phyloP scores from a whole-genome alignment of 2,888 invertebrate genomes.

The Drosophila nigricruria region DNA sequence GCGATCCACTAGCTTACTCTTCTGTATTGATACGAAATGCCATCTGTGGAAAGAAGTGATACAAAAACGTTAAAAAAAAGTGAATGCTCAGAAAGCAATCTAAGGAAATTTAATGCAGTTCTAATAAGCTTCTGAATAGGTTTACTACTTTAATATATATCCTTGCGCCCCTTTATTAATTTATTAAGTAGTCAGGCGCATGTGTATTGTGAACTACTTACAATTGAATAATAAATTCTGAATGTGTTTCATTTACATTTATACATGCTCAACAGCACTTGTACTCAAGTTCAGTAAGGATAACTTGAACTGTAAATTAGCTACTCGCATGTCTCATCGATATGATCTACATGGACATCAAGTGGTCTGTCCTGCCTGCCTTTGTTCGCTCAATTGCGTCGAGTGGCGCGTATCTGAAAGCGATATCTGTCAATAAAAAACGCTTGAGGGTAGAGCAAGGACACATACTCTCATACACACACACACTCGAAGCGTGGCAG shows the following conservation, averaged over 20 bases:
- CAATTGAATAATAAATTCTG: conserved; percentile 2
- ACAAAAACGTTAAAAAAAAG: neutral
- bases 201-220: neutral
- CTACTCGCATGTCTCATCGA: conserved; percentile 54
- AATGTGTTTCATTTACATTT: conserved; percentile 17
- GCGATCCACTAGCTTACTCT: neutral
- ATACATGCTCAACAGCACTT: conserved; percentile 44
- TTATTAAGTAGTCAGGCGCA: neutral
- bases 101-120: neutral
- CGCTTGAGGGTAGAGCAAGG: conserved; percentile 36
- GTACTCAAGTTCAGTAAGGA: conserved; percentile 34
- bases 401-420: conserved; percentile 69
- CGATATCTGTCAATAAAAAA: conserved; percentile 68
- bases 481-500: conserved; percentile 71
- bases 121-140: neutral
- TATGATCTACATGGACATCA: conserved; percentile 53
- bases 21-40: neutral
- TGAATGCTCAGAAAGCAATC: neutral
- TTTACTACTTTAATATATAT: neutral
- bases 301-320: conserved; percentile 62
- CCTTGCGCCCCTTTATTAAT: neutral
- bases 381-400: conserved; percentile 49
- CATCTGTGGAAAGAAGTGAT: neutral
- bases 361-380: conserved; percentile 44
- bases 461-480: conserved; percentile 9